Conservation (phyloP, 2,888 invertebrate species). For the Meiosimyza platycephala region DNA sequence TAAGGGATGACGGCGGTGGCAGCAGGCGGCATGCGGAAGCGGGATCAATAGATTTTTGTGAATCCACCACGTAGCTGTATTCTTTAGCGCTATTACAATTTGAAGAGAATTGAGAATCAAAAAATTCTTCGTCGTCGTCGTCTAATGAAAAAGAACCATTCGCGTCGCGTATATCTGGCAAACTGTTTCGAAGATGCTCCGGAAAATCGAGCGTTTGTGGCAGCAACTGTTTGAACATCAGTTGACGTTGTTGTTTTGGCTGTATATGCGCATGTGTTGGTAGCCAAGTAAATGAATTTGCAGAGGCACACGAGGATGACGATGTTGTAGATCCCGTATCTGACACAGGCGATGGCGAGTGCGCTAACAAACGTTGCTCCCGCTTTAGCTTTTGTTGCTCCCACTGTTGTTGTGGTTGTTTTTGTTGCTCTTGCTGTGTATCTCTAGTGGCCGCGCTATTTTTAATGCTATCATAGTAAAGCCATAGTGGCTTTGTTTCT, state of each 20-base stretch:
- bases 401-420: conserved; percentile 12
- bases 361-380: conserved; percentile 50
- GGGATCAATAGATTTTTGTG: not conserved
- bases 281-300: conserved; percentile 62
- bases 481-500: conserved; percentile 35
- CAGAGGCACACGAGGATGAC: conserved; percentile 54
- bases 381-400: conserved; percentile 36
- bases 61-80: conserved; percentile 20
- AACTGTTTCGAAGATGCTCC: conserved; percentile 57
- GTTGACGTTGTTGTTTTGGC: conserved; percentile 34
- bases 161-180: conserved; percentile 64
- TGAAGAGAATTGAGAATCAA: not conserved
- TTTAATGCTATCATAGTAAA: conserved; percentile 47
- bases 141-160: conserved; percentile 50
- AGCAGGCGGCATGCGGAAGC: not conserved
- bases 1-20: not conserved
- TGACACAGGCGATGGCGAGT: conserved; percentile 58
- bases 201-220: conserved; percentile 42
- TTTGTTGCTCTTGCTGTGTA: conserved; percentile 42
- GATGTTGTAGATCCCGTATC: conserved; percentile 48
- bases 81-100: not conserved
- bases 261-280: conserved; percentile 37
- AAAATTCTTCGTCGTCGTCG: conserved; percentile 10
- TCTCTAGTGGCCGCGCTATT: conserved; percentile 49
- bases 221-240: conserved; percentile 18